phyloP scores from a whole-genome alignment of 2,888 invertebrate genomes.

The Phengaris arion region DNA sequence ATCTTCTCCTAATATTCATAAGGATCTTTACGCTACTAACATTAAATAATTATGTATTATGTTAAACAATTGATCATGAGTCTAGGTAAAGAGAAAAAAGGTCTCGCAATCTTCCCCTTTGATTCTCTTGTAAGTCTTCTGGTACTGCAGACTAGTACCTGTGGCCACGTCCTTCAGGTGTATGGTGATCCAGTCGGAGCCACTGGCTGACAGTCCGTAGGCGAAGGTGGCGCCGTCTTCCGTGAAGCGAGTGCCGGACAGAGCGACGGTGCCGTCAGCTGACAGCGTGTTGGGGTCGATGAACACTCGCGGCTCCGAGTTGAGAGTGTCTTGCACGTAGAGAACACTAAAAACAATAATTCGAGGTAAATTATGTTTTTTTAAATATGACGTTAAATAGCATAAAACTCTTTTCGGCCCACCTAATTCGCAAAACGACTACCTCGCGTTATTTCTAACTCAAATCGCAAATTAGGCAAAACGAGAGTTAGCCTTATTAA shows the following conservation, averaged over 20 bases:
- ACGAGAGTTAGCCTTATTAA: too few relatives aligned
- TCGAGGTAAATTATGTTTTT: background rate
- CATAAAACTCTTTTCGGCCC: background rate
- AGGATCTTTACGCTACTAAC: too few relatives aligned
- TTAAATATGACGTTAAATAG: conserved; percentile 28
- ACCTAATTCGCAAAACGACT: too few relatives aligned
- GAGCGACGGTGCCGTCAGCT: conserved; percentile 92
- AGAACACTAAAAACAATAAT: conserved; percentile 83
- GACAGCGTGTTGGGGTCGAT: conserved; percentile 97
- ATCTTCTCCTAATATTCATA: too few relatives aligned
- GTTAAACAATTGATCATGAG: too few relatives aligned
- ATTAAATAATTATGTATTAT: too few relatives aligned
- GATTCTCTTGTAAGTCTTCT: too few relatives aligned
- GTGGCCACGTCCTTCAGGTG: conserved; percentile 87
- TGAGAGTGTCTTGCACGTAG: conserved; percentile 90
- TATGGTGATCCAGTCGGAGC: conserved; percentile 98
- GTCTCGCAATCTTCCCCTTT: too few relatives aligned
- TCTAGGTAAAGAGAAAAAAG: too few relatives aligned
- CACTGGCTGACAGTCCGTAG: conserved; percentile 94
- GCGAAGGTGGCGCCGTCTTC: conserved; percentile 94
- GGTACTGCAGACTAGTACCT: conserved; percentile 60
- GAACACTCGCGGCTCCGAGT: conserved; percentile 89
- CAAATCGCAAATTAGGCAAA: too few relatives aligned
- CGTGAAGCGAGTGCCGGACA: conserved; percentile 88
- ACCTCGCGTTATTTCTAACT: too few relatives aligned